Percentiles rank a stretch among this genome's conserved stretches.
Conservation (phyloP, 2,797 vertebrate species). For the Pipistrellus pygmaeus region DNA sequence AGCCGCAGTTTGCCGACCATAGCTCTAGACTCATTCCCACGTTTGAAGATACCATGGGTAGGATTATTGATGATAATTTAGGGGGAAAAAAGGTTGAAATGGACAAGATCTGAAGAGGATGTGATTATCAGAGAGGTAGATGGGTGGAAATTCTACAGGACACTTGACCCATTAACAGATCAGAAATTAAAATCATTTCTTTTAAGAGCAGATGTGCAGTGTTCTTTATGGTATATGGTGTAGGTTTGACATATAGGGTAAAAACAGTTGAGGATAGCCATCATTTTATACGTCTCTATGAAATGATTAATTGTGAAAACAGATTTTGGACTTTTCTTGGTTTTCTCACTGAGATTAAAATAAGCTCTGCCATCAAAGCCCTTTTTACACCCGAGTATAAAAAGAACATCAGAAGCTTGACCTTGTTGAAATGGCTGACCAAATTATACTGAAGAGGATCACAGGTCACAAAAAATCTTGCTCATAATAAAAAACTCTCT, state of each 20-base stretch:
- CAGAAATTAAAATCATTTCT: conserved; percentile 88
- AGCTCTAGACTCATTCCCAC: conserved; percentile 85
- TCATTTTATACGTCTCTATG: conserved; percentile 13
- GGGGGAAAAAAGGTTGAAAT: conserved; percentile 82
- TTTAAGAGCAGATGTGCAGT: conserved; percentile 86
- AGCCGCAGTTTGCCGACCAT: too few species aligned
- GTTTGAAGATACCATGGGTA: conserved; percentile 85
- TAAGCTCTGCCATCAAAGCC: conserved; percentile 12
- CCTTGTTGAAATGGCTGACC: conserved; percentile 12
- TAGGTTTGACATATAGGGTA: conserved; percentile 69
- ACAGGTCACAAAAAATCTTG: conserved; percentile 40
- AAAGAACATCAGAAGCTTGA: neutral
- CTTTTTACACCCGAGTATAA: conserved; percentile 12
- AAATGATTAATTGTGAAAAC: conserved; percentile 50
- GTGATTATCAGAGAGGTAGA: conserved; percentile 84
- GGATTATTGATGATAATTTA: conserved; percentile 87
- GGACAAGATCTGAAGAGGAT: conserved; percentile 85
- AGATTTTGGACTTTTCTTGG: conserved; percentile 42
- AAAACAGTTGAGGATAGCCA: neutral
- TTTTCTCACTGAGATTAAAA: conserved; percentile 55
- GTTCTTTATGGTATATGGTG: conserved; percentile 81
- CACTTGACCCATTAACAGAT: conserved; percentile 81
- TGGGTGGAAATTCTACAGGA: conserved; percentile 84
- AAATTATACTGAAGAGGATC: conserved; percentile 51
- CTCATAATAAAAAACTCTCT: conserved; percentile 53